Evolutionary conservation across 2,888 invertebrate species (phyloP).

Genomic region (Julus scanicus): DNA sequence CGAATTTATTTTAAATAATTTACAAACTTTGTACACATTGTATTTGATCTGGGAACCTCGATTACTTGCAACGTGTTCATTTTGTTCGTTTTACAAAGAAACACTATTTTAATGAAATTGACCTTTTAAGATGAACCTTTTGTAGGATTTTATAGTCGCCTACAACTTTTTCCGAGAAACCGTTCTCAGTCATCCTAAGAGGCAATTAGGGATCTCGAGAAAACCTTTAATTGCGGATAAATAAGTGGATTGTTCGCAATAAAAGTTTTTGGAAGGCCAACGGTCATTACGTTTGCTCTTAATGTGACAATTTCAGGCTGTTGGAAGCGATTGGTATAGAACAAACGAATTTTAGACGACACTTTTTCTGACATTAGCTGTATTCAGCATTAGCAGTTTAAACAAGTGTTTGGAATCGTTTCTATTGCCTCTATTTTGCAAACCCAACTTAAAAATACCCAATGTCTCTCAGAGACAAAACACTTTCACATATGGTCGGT

Average conservation of each 20-base stretch:
- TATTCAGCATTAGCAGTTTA: neutral
- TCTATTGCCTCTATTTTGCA: neutral
- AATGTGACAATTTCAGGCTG: conserved; percentile 7
- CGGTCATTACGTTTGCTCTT: neutral
- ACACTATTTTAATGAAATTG: neutral
- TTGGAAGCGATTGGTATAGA: neutral
- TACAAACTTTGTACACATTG: neutral
- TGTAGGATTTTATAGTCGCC: neutral
- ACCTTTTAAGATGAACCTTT: neutral
- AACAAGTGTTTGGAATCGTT: neutral
- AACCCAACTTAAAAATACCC: neutral
- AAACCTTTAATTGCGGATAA: conserved; percentile 3
- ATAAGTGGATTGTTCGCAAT: neutral
- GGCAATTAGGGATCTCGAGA: neutral
- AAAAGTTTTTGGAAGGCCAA: neutral
- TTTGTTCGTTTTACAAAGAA: neutral
- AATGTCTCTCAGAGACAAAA: neutral
- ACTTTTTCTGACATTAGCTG: neutral
- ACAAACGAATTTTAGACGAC: neutral
- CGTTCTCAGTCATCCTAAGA: neutral
- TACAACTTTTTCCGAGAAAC: neutral
- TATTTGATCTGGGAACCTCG: neutral
- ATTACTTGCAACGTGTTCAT: neutral
- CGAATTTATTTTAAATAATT: neutral
- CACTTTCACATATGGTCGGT: neutral